Base-by-base conservation (phyloP, 2,888 invertebrate species). In the Diarsia rubi region DNA sequence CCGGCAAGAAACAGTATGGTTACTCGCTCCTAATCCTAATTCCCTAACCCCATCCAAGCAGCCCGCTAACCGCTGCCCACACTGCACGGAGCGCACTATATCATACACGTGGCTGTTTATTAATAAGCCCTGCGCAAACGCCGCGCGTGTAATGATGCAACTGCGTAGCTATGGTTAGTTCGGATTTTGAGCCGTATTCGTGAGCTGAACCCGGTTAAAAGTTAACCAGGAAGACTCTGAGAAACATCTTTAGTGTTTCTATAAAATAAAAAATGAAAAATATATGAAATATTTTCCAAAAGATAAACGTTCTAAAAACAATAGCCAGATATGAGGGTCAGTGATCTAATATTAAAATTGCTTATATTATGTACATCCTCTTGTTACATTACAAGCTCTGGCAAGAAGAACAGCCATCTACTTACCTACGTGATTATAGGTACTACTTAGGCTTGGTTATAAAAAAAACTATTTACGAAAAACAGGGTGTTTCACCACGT, bases 81-180 rank as follows among this genome's bases (percentile, higher is more conserved):
- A 79, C 75, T 83, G 70, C 82, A 84, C 83, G 81, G 85, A 89
- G 87, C 88, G 89, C 91, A 89, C 89, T 86, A 91, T 90, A 91
- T 89, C 90, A 90, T 91, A 93, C 95, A 95, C 95, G 95, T 95
- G 95, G 92, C 89, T 88, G 93, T 92, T 92, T 95, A 96, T 94
- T 94, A 94, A 95, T 95, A 95, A 91, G 89, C 92, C 83, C 90
- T 89, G 92, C 93, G 94, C 94, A 92, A 89, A 90, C 92, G 91
- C 77, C 88, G 91, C 89, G 94, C 95, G 95, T 94, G 95, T 91
- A 93, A 85, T 94, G 93, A 93, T 93, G 91, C 91, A 92, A 93
- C 92, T 92, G 90, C 90, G 94, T 91, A 91, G 90, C 90, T 90
- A 91, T 86, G 85, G 73, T 89, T 88, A 88, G 89, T 88, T 90